Conservation (phyloP, 1,140 invertebrate genomes). For the Pseudomyrmex sp. region DNA sequence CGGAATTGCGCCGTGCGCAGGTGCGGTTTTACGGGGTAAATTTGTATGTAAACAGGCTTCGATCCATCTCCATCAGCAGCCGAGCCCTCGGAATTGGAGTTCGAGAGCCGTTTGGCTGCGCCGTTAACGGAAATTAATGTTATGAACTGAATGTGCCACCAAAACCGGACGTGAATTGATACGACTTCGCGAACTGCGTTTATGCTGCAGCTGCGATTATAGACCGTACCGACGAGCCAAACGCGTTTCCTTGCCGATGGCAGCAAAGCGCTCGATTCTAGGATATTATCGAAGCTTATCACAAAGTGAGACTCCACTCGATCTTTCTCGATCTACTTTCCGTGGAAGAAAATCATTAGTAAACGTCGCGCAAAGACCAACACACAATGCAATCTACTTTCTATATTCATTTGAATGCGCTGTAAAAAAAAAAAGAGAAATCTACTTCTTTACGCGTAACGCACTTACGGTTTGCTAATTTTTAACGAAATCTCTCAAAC, state of each 20-base stretch:
- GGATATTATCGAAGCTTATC: slow-evolving; percentile 39
- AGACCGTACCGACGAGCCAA: slow-evolving; percentile 23
- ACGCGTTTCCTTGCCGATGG: slow-evolving; percentile 7
- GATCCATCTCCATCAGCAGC: slow-evolving; percentile 64
- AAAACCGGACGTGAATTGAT: slow-evolving; percentile 39
- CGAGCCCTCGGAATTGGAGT: slow-evolving; percentile 57
- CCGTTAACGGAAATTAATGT: slow-evolving; percentile 71
- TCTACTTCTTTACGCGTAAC: not conserved
- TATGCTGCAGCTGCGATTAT: slow-evolving; percentile 49
- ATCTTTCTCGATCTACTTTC: not conserved
- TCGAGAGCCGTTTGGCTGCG: slow-evolving; percentile 54
- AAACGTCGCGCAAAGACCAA: not conserved
- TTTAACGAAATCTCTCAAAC: not conserved
- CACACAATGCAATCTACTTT: too few species aligned
- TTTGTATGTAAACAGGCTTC: slow-evolving; percentile 75
- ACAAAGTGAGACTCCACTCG: not conserved
- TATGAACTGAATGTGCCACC: slow-evolving; percentile 56
- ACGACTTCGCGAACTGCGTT: slow-evolving; percentile 57
- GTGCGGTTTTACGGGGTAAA: slow-evolving; percentile 72
- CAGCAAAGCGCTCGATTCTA: slow-evolving; percentile 13
- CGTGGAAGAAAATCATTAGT: not conserved
- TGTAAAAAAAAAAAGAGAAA: not conserved
- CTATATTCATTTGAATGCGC: not conserved
- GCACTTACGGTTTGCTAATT: not conserved
- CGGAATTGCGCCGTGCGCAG: slow-evolving; percentile 64